These are phyloP conservation scores for Chloroclysta siterata DNA, from an alignment of 2,888 invertebrate genomes.

Conservation along the genomic window DNA sequence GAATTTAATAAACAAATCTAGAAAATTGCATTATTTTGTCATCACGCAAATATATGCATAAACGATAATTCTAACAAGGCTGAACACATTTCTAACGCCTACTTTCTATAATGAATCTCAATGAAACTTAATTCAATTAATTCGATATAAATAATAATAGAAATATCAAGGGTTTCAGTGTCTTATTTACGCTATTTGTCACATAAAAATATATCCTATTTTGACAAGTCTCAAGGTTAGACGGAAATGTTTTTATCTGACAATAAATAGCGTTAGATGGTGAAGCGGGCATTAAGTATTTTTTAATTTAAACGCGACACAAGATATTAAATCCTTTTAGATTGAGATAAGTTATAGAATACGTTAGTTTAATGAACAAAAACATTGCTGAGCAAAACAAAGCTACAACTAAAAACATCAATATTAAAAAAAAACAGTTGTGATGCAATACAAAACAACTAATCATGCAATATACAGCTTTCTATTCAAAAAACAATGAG, in stretches of 20 bases:
- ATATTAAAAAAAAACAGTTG: conserved; percentile 30
- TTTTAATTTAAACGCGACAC: no score
- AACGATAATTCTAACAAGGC: not conserved
- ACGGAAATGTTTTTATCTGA: no score
- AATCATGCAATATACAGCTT: conserved; percentile 24
- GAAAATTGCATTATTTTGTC: not conserved
- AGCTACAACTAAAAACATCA: conserved; percentile 27
- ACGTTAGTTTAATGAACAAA: conserved; percentile 7
- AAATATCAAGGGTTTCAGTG: no score
- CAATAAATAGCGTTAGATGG: no score
- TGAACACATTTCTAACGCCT: not conserved
- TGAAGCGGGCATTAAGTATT: no score
- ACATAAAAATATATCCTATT: no score
- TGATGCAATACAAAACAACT: conserved; percentile 33
- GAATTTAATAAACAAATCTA: not conserved
- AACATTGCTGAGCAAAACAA: conserved; percentile 30
- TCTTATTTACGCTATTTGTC: no score
- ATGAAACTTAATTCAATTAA: not conserved
- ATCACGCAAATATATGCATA: not conserved
- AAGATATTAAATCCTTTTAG: not conserved
- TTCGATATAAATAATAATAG: not conserved
- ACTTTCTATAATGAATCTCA: not conserved
- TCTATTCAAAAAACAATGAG: not conserved
- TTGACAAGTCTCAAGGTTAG: no score
- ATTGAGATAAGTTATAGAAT: not conserved